These are phyloP conservation scores for Ascaphus truei DNA, from an alignment of 2,113 vertebrate genomes.

Conservation along the genomic window DNA sequence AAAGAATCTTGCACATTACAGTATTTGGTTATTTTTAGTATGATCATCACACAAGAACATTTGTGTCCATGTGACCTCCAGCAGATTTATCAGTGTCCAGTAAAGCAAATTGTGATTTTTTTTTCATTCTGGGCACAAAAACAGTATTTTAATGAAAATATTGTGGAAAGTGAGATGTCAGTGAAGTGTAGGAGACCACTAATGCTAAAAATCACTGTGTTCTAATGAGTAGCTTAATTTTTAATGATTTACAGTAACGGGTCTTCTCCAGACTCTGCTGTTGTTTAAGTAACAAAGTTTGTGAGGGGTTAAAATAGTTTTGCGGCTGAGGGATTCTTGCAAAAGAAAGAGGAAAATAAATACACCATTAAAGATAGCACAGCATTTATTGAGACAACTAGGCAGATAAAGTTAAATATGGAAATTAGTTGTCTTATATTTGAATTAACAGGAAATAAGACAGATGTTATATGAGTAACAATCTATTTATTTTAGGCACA, in stretches of 20 bases:
- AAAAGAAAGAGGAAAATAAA: not conserved
- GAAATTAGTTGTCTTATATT: not conserved
- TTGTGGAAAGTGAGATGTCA: constrained; percentile 15
- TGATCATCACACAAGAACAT: not conserved
- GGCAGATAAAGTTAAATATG: not conserved
- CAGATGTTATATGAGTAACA: constrained; percentile 20
- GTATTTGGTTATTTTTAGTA: no score
- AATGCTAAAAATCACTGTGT: not conserved
- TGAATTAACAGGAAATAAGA: not conserved
- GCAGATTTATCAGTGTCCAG: not conserved
- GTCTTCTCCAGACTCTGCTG: constrained; percentile 1
- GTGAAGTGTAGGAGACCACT: not conserved
- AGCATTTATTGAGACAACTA: not conserved
- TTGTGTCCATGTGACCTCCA: not conserved
- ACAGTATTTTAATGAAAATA: not conserved
- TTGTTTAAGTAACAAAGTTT: constrained; percentile 1
- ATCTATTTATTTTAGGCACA: constrained; percentile 62
- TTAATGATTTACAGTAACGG: no score
- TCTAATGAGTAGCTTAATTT: constrained; percentile 3
- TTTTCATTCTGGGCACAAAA: constrained; percentile 8
- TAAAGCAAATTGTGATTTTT: not conserved
- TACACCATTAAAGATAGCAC: not conserved
- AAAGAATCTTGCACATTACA: no score
- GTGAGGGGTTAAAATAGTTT: constrained; percentile 8
- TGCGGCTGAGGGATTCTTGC: not conserved